These are phyloP conservation scores for Scelioninae gen. 2 DNA, from an alignment of 2,888 invertebrate genomes.

Conservation along the genomic window DNA sequence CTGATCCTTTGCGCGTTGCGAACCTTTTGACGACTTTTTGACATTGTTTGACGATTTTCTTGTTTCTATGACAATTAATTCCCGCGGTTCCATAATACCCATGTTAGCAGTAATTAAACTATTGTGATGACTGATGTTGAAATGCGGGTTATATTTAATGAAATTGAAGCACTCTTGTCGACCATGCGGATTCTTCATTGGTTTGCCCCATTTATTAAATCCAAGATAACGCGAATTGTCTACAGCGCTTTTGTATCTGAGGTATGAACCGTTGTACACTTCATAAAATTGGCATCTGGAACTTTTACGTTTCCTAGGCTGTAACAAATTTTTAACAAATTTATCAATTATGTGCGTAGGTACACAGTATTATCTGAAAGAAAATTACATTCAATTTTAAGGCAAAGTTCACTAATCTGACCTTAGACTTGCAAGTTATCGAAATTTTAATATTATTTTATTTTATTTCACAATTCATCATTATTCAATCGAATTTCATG, in stretches of 20 bases:
- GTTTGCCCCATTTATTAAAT: conserved; percentile 80
- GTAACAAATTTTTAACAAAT: too few species aligned
- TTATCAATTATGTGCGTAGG: too few species aligned
- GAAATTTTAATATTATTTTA: too few species aligned
- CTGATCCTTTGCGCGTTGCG: conserved; percentile 63
- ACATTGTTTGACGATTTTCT: conserved; percentile 72
- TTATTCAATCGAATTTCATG: too few species aligned
- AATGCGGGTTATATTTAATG: conserved; percentile 80
- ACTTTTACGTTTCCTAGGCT: conserved; percentile 79
- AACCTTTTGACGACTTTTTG: conserved; percentile 65
- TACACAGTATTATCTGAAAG: too few species aligned
- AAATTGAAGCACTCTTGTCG: conserved; percentile 80
- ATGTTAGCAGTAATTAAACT: conserved; percentile 77
- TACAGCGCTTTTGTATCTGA: conserved; percentile 80
- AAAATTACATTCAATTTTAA: too few species aligned
- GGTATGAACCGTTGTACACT: conserved; percentile 80
- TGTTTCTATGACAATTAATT: conserved; percentile 71
- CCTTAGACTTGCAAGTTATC: too few species aligned
- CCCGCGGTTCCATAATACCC: conserved; percentile 66
- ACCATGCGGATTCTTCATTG: conserved; percentile 75
- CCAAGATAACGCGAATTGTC: conserved; percentile 80
- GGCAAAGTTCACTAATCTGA: too few species aligned
- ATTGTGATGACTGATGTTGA: conserved; percentile 81
- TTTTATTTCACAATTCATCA: too few species aligned
- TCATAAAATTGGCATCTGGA: conserved; percentile 81